phyloP scores from a whole-genome alignment of 37 sponge, comb jelly and placozoan genomes.

The Chondrosia reniformis region DNA sequence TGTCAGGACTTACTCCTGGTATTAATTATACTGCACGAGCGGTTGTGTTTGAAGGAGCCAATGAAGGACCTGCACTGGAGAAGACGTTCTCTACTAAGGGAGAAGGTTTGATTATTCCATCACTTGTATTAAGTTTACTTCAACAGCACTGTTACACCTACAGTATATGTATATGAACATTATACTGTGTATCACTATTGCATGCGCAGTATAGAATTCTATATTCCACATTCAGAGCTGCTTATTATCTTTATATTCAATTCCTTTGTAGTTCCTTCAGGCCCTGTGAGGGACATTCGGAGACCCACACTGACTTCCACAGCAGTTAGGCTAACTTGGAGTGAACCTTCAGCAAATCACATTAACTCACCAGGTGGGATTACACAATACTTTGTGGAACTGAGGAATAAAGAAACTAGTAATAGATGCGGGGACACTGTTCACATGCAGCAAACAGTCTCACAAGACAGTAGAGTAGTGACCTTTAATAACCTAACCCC shows the following conservation, averaged over 20 bases:
- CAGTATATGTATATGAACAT: too few species aligned
- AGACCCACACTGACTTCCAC: not conserved
- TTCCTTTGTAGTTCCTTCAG: constrained; percentile 9
- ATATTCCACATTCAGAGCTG: not conserved
- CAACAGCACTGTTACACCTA: too few species aligned
- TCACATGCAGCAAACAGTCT: not conserved
- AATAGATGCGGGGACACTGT: not conserved
- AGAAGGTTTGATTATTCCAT: constrained; percentile 1
- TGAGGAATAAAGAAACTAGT: not conserved
- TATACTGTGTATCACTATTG: too few species aligned
- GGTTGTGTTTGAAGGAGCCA: not conserved
- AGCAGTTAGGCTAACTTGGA: constrained; percentile 3
- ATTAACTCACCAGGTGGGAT: constrained; percentile 1
- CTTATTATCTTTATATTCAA: not conserved
- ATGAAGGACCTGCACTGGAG: not conserved
- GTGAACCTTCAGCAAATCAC: not conserved
- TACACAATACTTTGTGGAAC: not conserved
- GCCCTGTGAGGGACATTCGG: not conserved
- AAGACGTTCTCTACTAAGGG: not conserved
- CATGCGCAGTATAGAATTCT: too few species aligned
- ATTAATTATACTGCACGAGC: not conserved
- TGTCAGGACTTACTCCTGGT: not conserved
- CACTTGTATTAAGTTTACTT: too few species aligned
- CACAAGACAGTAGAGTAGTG: not conserved
- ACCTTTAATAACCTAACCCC: constrained; percentile 1